Evolutionary conservation across 2,888 invertebrate species (phyloP), one percentile per base, ranked within the genome.

Genomic region (Mayetiola destructor): DNA sequence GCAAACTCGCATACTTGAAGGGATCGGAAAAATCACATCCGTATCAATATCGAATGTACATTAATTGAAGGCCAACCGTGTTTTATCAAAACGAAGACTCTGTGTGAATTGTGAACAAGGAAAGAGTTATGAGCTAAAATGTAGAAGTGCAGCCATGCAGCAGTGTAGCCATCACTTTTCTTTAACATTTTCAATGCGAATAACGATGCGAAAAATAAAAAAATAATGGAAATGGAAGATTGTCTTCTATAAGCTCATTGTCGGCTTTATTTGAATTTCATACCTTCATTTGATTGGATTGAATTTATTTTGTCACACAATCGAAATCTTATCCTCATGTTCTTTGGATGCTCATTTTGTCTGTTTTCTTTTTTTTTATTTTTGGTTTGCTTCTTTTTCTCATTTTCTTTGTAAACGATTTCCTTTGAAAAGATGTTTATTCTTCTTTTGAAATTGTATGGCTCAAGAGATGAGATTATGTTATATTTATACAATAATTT

Each of bases 281-380:
- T 57, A 57, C 56, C 29, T 57, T 53, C 35, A 57, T 57, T 57
- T 57, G 57, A 57, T 57, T 57, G 57, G 57, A 48, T 57, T 57
- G 57, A 57, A 57, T 57, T 57, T 57, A 57, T 57, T 57, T 57
- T 57, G 57, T 57, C 57, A 57, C 57, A 57, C 57, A 57, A 57
- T 57, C 57, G 48, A 53, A 57, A 53, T 53, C 53, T 53, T 16
- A 27, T 48, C 48, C 48, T 14, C 23, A 14, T n/a, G n/a, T n/a
- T 42, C 42, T 42, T 23, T 23, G 27, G 27, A 16, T 48, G 27
- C 27, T n/a, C n/a, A n/a, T 53, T 54, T 54, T 54, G 29, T 53
- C 32, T 29, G 29, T 53, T 53, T 29, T n/a, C 8, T 29, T 16
- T 16, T 8, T 21, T 9, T 32, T 32, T 32, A 9, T 32, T 42